A percentile compares a stretch with the other conserved stretches of the same genome.
These are phyloP conservation scores for Drosophila ezoana DNA, from an alignment of 2,888 invertebrate genomes.

Conservation along the genomic window DNA sequence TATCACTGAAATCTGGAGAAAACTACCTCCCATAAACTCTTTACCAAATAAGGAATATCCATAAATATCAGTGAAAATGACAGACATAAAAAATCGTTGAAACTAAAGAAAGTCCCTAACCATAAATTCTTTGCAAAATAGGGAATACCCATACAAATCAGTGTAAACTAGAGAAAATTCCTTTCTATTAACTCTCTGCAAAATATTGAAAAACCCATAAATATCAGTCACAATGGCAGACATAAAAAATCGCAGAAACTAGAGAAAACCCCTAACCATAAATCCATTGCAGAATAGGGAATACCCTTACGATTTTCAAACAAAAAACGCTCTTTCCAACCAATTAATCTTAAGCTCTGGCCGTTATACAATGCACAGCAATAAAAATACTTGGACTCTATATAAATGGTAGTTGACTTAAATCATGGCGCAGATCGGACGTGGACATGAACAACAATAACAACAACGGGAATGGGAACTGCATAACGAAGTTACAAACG, in stretches of 20 bases:
- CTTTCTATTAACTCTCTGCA: too few species aligned
- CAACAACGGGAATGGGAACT: slow-evolving; percentile 11
- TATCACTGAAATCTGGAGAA: neutral
- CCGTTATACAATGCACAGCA: slow-evolving; percentile 38
- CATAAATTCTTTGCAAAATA: neutral
- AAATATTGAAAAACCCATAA: neutral
- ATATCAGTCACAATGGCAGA: neutral
- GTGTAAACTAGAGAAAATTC: too few species aligned
- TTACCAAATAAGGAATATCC: too few species aligned
- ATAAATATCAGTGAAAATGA: neutral
- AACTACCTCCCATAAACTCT: neutral
- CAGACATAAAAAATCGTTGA: neutral
- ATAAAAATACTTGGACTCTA: slow-evolving; percentile 38
- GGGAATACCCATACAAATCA: slow-evolving; percentile 6
- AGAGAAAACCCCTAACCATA: neutral
- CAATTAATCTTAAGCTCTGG: slow-evolving; percentile 56
- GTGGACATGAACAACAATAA: slow-evolving; percentile 3
- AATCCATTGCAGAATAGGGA: neutral
- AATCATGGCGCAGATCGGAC: slow-evolving; percentile 40
- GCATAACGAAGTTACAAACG: slow-evolving; percentile 43
- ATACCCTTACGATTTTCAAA: slow-evolving; percentile 4
- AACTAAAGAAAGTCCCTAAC: neutral
- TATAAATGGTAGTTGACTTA: slow-evolving; percentile 34
- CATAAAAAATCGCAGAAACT: neutral
- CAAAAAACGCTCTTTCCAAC: slow-evolving; percentile 18